Evolutionary conservation across 2,888 invertebrate genomes (phyloP).

Genomic region (Napeogenes sylphis): DNA sequence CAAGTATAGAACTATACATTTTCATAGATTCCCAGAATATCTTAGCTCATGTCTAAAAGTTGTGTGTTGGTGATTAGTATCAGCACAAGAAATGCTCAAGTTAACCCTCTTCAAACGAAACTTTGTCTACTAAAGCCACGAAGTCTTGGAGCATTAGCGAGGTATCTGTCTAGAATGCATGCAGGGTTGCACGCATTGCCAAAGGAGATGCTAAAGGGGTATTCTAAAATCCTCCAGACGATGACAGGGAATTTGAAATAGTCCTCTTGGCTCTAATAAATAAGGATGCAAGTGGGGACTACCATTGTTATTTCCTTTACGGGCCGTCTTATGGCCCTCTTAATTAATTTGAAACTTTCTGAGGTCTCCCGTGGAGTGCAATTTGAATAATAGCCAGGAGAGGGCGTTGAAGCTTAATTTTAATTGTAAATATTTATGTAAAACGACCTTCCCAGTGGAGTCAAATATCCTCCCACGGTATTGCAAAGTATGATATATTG

Average conservation of each 20-base stretch:
- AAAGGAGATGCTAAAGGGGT: constrained; percentile 26
- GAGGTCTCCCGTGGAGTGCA: constrained; percentile 74
- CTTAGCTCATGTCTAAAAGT: constrained; percentile 12
- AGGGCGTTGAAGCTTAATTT: constrained; percentile 72
- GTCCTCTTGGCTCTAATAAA: constrained; percentile 66
- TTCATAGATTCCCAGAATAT: constrained; percentile 11
- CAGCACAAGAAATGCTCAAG: constrained; percentile 21
- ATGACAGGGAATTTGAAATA: constrained; percentile 58
- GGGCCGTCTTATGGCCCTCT: constrained; percentile 76
- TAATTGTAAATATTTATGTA: constrained; percentile 78
- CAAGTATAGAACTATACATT: neutral
- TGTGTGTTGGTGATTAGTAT: constrained; percentile 12
- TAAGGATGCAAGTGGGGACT: constrained; percentile 61
- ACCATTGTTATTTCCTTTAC: constrained; percentile 76
- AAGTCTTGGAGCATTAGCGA: constrained; percentile 23
- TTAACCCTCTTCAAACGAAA: constrained; percentile 19
- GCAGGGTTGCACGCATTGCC: constrained; percentile 25
- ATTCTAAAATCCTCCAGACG: constrained; percentile 44
- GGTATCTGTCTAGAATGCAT: constrained; percentile 26
- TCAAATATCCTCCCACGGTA: constrained; percentile 41
- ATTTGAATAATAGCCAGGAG: constrained; percentile 76
- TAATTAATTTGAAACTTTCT: constrained; percentile 78
- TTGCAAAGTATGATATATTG: constrained; percentile 68
- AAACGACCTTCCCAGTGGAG: constrained; percentile 56
- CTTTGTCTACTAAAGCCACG: constrained; percentile 21